Evolutionary conservation across 1,140 invertebrate genomes (phyloP).

Genomic region (Dufourea novaeangliae): DNA sequence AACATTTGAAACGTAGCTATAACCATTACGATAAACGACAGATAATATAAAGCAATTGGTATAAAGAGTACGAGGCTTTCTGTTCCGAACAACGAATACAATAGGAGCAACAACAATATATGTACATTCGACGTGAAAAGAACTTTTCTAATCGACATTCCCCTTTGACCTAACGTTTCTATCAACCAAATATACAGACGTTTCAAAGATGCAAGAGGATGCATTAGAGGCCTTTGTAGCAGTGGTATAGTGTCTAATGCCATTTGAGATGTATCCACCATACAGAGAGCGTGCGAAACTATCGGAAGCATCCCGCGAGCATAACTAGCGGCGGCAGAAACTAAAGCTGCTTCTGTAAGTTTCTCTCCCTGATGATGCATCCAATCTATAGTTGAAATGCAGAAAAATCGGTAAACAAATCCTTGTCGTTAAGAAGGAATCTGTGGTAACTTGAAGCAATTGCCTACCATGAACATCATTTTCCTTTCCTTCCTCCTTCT

Average conservation of each 20-base stretch:
- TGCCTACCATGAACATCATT: slow-evolving; percentile 67
- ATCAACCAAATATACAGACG: slow-evolving; percentile 86
- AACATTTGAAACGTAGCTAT: slow-evolving; percentile 91
- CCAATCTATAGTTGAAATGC: slow-evolving; percentile 64
- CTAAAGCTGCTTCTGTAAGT: slow-evolving; percentile 89
- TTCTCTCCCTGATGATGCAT: slow-evolving; percentile 85
- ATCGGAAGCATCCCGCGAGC: slow-evolving; percentile 89
- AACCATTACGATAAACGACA: slow-evolving; percentile 88
- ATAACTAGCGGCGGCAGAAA: slow-evolving; percentile 91
- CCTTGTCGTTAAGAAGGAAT: neutral
- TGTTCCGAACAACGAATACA: slow-evolving; percentile 86
- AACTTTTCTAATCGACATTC: slow-evolving; percentile 80
- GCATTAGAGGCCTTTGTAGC: slow-evolving; percentile 86
- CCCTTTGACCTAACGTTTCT: slow-evolving; percentile 83
- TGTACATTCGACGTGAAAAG: slow-evolving; percentile 85
- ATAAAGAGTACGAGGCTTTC: slow-evolving; percentile 86
- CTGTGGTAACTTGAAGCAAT: neutral
- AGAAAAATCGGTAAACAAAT: neutral
- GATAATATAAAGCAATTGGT: slow-evolving; percentile 87
- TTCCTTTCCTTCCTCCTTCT: slow-evolving; percentile 60
- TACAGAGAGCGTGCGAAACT: slow-evolving; percentile 87
- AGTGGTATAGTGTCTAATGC: slow-evolving; percentile 86
- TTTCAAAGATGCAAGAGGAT: slow-evolving; percentile 86
- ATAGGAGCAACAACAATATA: slow-evolving; percentile 85
- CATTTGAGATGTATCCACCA: slow-evolving; percentile 85